Conservation (phyloP, 2,797 vertebrate species). For the Chanos chanos region DNA sequence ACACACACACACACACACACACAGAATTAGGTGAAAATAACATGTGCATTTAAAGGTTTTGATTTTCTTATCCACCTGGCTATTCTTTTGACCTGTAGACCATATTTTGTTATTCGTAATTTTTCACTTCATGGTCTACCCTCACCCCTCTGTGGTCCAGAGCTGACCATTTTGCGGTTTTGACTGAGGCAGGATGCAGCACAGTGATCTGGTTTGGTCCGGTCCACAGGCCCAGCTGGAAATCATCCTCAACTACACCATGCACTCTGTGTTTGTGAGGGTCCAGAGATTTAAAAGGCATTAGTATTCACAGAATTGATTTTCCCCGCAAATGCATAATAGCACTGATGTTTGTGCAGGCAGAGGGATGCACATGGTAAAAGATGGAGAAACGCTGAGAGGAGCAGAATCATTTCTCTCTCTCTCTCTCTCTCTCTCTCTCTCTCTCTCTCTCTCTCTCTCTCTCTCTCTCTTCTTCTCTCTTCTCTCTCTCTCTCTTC, state of each 20-base stretch:
- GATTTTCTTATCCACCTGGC: too few species aligned
- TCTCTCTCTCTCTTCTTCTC: too few species aligned
- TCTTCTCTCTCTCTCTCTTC: too few species aligned
- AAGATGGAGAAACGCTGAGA: conserved; percentile 56
- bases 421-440: conserved; percentile 51
- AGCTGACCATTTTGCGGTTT: too few species aligned
- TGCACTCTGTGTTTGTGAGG: conserved; percentile 49
- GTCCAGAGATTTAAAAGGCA: conserved; percentile 65
- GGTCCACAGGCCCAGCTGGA: conserved; percentile 49
- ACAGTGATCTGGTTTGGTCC: too few species aligned
- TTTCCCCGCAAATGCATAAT: conserved; percentile 68
- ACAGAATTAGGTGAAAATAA: too few species aligned
- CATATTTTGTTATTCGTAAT: too few species aligned
- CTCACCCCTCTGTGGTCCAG: too few species aligned
- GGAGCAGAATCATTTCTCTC: conserved; percentile 47
- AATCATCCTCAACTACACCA: conserved; percentile 47
- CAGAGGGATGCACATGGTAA: conserved; percentile 12
- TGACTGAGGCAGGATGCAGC: too few species aligned
- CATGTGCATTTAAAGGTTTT: not conserved
- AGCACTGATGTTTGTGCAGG: conserved; percentile 66
- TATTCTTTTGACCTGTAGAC: too few species aligned
- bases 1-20: not conserved
- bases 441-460: too few species aligned
- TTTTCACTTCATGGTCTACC: too few species aligned
- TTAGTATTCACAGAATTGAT: conserved; percentile 66